Evolutionary conservation across 2,113 vertebrate species (phyloP), one percentile per base, ranked within the genome.

Genomic region (Epinephelus moara): DNA sequence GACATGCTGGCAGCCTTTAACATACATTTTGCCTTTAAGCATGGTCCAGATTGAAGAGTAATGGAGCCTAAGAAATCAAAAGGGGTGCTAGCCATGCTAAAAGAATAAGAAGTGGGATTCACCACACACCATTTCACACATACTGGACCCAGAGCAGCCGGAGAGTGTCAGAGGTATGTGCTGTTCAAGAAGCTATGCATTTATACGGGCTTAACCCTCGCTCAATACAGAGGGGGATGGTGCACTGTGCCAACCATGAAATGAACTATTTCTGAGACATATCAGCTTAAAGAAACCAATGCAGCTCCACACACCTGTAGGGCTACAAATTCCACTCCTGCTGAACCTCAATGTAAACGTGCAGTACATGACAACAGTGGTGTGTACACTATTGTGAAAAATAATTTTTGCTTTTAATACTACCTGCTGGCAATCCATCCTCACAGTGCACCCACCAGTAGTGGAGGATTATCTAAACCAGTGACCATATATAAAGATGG

Each of bases 71-170:
- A 80, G 91, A 94, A 90, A 92, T 90, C 88, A 90, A 90, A 92
- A 93, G 60, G 84, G 85, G 77, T 61, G 69, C 85, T 77, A 70
- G 73, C 66, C 67, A 81, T 75, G 56, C 77, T 90, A 87, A 87
- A 92, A 84, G 79, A 90, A 91, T 74, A 72, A 84, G 80, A 89
- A 87, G 73, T 75, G 62, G 50, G 82, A 90, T 91, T 93, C 91
- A 91, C 77, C 81, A 81, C 90, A 92, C 84, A 87, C 75, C 85
- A 93, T 94, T 94, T 93, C 92, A 94, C 89, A 91, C 89, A 81
- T 10, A 66, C 52, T 63, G 61, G 70, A 67, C 85, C 76, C 52
- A 30, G 69, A 88, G 90, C 80, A 56, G 81, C 62, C 12, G 7
- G 21, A 78, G 74, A 88, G 85, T 77, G 76, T 90, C 68, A 80